These are phyloP conservation scores for Microctenopoma stevenorrisi DNA, from an alignment of 2,797 vertebrate genomes.

Conservation along the genomic window DNA sequence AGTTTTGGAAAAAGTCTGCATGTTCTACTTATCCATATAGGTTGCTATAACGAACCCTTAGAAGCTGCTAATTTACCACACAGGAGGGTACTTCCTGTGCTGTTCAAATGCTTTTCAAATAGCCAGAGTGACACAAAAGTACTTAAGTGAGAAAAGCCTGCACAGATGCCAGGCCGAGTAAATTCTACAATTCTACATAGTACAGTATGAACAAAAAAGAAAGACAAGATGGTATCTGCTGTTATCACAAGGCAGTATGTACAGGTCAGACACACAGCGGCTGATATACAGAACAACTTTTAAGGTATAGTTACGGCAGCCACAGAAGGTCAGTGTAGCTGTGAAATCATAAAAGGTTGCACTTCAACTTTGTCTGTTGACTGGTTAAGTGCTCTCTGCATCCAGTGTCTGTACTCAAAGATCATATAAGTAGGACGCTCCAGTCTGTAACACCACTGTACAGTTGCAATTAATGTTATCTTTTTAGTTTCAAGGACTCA, in stretches of 20 bases:
- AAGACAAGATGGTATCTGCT: neutral
- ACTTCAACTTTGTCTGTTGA: too few relatives aligned
- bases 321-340: too few relatives aligned
- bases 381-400: too few relatives aligned
- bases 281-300: neutral
- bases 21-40: neutral
- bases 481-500: too few relatives aligned
- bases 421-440: too few relatives aligned
- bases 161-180: neutral
- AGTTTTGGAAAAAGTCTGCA: constrained; percentile 8
- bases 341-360: too few relatives aligned
- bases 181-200: neutral
- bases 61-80: constrained; percentile 1
- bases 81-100: constrained; percentile 10
- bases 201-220: neutral
- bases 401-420: too few relatives aligned
- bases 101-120: constrained; percentile 31
- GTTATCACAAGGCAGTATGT: neutral
- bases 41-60: constrained; percentile 3
- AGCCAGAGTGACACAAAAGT: neutral
- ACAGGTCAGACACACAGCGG: neutral
- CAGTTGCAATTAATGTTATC: too few relatives aligned
- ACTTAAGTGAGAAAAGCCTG: constrained; percentile 8
- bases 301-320: neutral
- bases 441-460: too few relatives aligned